Conservation (phyloP, 2,888 invertebrate genomes). For the Gnatocerus cornutus region DNA sequence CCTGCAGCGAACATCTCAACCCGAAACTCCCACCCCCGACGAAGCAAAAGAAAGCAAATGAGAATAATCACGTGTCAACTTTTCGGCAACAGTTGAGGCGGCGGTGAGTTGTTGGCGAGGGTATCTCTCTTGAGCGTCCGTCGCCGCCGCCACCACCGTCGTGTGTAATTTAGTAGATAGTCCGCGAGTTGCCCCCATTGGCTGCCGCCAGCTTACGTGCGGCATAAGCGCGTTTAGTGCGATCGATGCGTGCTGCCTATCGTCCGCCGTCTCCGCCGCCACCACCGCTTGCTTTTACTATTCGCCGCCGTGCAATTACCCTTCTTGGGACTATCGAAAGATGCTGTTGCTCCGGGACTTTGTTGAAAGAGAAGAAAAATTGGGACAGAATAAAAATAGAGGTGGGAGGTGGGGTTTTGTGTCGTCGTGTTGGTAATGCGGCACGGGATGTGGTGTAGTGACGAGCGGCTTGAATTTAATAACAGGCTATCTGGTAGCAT, state of each 20-base stretch:
- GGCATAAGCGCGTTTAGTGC: constrained; percentile 52
- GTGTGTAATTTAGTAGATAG: constrained; percentile 48
- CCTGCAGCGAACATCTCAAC: not conserved
- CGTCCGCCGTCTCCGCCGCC: constrained; percentile 43
- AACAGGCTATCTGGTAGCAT: too few species aligned
- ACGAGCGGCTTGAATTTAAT: too few species aligned
- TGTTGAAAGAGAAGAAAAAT: constrained; percentile 12
- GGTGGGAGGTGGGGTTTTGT: not conserved
- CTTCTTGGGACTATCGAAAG: constrained; percentile 24
- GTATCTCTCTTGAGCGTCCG: constrained; percentile 14
- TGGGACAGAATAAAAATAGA: not conserved
- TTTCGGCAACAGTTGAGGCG: constrained; percentile 18
- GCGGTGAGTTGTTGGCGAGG: not conserved
- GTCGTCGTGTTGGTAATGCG: not conserved
- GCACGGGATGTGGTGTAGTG: too few species aligned
- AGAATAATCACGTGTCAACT: constrained; percentile 14
- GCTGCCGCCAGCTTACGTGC: constrained; percentile 52
- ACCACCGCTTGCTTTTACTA: constrained; percentile 29
- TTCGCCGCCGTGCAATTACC: constrained; percentile 47
- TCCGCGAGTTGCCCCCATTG: constrained; percentile 52
- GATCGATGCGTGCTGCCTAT: constrained; percentile 50
- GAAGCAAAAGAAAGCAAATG: constrained; percentile 4
- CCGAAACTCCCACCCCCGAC: not conserved
- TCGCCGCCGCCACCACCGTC: constrained; percentile 24
- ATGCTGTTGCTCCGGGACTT: constrained; percentile 4